Evolutionary conservation across 2,888 invertebrate species (phyloP).

Genomic region (Crossocerus cetratus): DNA sequence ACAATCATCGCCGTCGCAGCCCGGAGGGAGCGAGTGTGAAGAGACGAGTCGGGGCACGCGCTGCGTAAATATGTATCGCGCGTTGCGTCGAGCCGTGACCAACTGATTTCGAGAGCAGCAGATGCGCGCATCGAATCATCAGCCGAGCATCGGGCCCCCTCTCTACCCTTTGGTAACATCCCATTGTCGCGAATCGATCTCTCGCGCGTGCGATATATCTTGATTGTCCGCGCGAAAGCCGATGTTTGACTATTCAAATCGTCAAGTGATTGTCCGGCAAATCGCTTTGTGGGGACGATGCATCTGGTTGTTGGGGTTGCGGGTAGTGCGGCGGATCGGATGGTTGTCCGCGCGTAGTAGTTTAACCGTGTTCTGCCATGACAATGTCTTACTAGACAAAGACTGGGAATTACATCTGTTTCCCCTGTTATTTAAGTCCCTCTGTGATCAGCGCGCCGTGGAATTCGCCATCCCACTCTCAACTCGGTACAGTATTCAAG

Average conservation of each 20-base stretch:
- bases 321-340: too few species aligned
- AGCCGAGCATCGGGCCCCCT: background rate
- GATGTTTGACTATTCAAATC: background rate
- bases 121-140: constrained; percentile 3
- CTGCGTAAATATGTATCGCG: background rate
- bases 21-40: background rate
- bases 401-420: too few species aligned
- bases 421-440: too few species aligned
- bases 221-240: background rate
- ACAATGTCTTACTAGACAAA: too few species aligned
- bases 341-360: too few species aligned
- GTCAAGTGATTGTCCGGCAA: too few species aligned
- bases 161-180: constrained; percentile 7
- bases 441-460: too few species aligned
- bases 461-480: too few species aligned
- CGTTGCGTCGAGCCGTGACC: constrained; percentile 12
- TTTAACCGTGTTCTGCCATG: too few species aligned
- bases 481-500: too few species aligned
- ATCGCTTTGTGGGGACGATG: too few species aligned
- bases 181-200: background rate
- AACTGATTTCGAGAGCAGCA: constrained; percentile 4
- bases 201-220: background rate
- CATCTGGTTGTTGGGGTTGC: too few species aligned
- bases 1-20: constrained; percentile 7
- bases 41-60: background rate